Conservation (phyloP, 2,797 vertebrate genomes). For the Furcifer pardalis region DNA sequence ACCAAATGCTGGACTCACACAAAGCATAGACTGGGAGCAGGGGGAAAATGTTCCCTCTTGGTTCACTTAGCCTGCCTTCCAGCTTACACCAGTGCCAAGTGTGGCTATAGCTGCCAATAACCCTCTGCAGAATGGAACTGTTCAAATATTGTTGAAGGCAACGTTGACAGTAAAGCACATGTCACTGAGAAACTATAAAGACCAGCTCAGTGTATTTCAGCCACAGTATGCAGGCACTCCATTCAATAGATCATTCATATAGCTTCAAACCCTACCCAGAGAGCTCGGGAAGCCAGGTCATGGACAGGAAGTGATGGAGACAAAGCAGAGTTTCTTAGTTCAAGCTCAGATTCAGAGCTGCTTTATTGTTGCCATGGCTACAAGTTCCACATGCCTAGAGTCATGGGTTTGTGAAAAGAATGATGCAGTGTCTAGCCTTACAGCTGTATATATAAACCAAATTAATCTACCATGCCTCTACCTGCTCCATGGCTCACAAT, state of each 20-base stretch:
- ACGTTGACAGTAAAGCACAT: neutral
- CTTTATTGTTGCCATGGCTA: conserved; percentile 79
- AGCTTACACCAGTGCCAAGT: neutral
- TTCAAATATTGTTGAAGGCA: conserved; percentile 24
- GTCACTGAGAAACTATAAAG: conserved; percentile 21
- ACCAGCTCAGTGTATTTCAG: conserved; percentile 48
- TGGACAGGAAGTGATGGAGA: conserved; percentile 79
- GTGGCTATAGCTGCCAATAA: conserved; percentile 24
- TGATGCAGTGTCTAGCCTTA: conserved; percentile 84
- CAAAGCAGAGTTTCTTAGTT: conserved; percentile 78
- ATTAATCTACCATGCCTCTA: conserved; percentile 80
- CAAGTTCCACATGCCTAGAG: conserved; percentile 76
- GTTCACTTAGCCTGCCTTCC: neutral
- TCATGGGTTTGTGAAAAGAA: conserved; percentile 79
- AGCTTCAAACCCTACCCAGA: conserved; percentile 66
- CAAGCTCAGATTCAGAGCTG: conserved; percentile 65
- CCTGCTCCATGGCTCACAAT: conserved; percentile 80
- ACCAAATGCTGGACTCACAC: conserved; percentile 2
- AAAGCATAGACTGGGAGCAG: neutral
- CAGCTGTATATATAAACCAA: conserved; percentile 84
- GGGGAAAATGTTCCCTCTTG: neutral
- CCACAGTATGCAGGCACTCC: conserved; percentile 41
- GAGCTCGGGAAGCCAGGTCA: conserved; percentile 64
- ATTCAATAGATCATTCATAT: conserved; percentile 81
- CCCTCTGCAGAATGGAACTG: neutral